Conservation (phyloP, 1,140 invertebrate species). For the Odontomachus brunneus region DNA sequence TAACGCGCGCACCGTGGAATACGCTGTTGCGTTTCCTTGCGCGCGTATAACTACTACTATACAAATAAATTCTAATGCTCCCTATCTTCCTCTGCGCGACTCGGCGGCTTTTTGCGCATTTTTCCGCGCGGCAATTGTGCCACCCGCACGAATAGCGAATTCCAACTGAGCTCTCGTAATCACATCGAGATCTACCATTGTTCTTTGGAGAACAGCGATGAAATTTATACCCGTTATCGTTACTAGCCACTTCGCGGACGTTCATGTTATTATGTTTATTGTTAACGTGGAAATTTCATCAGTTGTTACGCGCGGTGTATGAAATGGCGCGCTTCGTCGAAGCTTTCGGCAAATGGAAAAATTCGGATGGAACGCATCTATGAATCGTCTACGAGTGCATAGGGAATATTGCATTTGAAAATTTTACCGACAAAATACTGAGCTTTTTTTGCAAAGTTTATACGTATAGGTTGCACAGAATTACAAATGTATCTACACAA, state of each 20-base stretch:
- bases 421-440: too few species aligned
- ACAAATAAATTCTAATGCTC: slow-evolving; percentile 50
- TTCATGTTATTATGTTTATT: slow-evolving; percentile 34
- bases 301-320: neutral
- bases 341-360: too few species aligned
- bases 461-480: too few species aligned
- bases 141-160: too few species aligned
- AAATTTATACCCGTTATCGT: slow-evolving; percentile 44
- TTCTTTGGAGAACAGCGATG: slow-evolving; percentile 25
- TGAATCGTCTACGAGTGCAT: too few species aligned
- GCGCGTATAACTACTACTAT: slow-evolving; percentile 5
- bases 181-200: slow-evolving; percentile 44
- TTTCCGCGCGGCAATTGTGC: too few species aligned
- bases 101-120: slow-evolving; percentile 30
- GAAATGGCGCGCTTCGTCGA: too few species aligned
- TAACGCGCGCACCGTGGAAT: slow-evolving; percentile 11
- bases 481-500: too few species aligned
- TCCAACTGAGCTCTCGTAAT: slow-evolving; percentile 29
- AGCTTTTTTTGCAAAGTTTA: too few species aligned
- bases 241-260: neutral
- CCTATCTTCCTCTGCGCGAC: slow-evolving; percentile 12
- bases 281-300: slow-evolving; percentile 16
- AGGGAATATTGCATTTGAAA: too few species aligned
- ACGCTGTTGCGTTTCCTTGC: too few species aligned
- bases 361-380: too few species aligned